Evolutionary conservation across 2,113 vertebrate genomes (phyloP).

Genomic region (Campylomormyrus numenius): DNA sequence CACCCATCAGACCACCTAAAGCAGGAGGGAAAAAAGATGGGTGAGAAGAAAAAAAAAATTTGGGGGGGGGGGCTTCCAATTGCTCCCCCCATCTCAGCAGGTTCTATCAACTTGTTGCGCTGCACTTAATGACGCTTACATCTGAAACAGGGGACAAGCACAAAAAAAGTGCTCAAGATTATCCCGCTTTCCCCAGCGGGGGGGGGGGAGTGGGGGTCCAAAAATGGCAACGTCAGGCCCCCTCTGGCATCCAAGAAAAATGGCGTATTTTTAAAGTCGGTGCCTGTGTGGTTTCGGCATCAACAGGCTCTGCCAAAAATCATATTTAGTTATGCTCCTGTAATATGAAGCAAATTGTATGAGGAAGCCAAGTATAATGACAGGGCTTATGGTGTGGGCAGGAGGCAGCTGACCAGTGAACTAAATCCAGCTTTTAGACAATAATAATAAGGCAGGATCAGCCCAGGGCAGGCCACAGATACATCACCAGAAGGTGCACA

Average conservation of each 20-base stretch:
- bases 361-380: constrained; percentile 35
- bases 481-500: constrained; percentile 10
- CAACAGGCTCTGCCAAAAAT: constrained; percentile 27
- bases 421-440: constrained; percentile 33
- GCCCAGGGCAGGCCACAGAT: constrained; percentile 29
- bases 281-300: constrained; percentile 28
- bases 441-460: constrained; percentile 34
- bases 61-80: constrained; percentile 6
- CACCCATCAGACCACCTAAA: constrained; percentile 81
- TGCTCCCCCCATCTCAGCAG: constrained; percentile 5
- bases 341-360: constrained; percentile 37
- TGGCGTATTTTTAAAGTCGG: constrained; percentile 33
- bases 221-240: constrained; percentile 29
- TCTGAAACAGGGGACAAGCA: background rate
- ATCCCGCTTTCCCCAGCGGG: constrained; percentile 11
- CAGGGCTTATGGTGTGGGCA: constrained; percentile 33
- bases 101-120: background rate
- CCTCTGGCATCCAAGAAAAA: constrained; percentile 35
- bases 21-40: constrained; percentile 28
- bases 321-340: constrained; percentile 41
- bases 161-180: background rate
- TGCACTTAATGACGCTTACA: constrained; percentile 5
- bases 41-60: constrained; percentile 25
- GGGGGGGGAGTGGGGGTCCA: background rate
- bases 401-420: constrained; percentile 24